Conservation (phyloP, 30 jellyfish, hydroid and myxozoan species). For the Nemopilema nomurai region DNA sequence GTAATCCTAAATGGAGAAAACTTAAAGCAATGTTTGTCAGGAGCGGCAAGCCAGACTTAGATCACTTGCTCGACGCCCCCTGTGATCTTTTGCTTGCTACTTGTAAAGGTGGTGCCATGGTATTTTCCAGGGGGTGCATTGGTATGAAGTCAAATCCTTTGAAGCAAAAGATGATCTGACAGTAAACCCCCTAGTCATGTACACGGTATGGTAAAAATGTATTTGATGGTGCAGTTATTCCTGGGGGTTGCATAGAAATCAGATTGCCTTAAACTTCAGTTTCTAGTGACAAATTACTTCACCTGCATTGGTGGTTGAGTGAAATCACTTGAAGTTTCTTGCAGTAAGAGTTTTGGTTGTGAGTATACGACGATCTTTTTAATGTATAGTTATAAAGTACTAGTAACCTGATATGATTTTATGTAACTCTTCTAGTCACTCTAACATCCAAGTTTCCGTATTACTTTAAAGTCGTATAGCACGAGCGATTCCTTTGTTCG, state of each 20-base stretch:
- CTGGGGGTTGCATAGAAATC: neutral
- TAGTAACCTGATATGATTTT: too few relatives aligned
- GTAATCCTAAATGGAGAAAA: neutral
- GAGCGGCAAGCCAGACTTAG: neutral
- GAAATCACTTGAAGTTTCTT: too few relatives aligned
- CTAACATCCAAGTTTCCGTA: too few relatives aligned
- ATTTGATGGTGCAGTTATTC: neutral
- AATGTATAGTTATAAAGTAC: too few relatives aligned
- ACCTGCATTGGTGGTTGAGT: too few relatives aligned
- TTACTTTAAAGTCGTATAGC: too few relatives aligned
- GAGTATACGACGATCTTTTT: too few relatives aligned
- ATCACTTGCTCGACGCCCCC: neutral
- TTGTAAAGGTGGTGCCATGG: neutral
- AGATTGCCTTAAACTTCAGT: neutral
- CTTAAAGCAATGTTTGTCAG: neutral
- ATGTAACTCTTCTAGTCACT: too few relatives aligned
- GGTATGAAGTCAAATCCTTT: neutral
- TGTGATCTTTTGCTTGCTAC: neutral
- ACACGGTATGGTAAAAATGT: neutral
- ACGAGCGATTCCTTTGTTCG: too few relatives aligned
- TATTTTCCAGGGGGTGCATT: neutral
- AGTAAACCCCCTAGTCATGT: neutral
- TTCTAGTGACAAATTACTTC: neutral
- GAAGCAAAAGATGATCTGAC: neutral
- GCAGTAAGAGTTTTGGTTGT: too few relatives aligned